Evolutionary conservation across 2,113 vertebrate genomes (phyloP), one percentile per base, ranked within the genome.

Genomic region (Chloroceryle aenea): DNA sequence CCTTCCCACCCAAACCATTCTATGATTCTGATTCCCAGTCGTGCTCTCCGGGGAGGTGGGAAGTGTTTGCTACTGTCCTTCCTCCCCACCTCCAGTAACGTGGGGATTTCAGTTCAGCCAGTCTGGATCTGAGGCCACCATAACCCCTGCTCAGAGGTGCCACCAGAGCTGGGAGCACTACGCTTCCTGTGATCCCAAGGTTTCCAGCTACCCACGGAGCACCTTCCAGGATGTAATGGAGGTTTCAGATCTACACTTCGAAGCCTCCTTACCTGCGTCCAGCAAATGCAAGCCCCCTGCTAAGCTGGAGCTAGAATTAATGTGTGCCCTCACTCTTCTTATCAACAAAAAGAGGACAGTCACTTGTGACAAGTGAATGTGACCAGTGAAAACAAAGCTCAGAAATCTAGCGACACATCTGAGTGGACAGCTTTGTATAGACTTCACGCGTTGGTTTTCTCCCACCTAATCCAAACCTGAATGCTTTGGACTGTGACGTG

Each of bases 351-450:
- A 85, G 74, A 58, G 45, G 82, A 50, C 52, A 21, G 63, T 5
- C 72, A 61, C 75, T 83, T 76, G 79, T 93, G 90, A 87, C 81
- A 85, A 87, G 81, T 26, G 48, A 94, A 89, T 11, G 62, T 64
- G 93, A 90, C 58, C 50, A 2, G 2, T 29, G 73, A n/a, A 56
- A 84, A 86, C 79, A 73, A 88, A 95, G 72, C 59, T 68, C 83
- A 86, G 76, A 69, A 92, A 85, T 40, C 68, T 9, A 67, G 40
- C 0, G 3, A 42, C 30, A 14, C 36, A 30, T 45, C 62, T 47
- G 59, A 69, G 77, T 15, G 67, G 68, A 53, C 7, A 75, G 34
- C 40, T 78, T 62, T 82, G 74, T 55, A 21, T 0, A 27, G 36
- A 36, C 43, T 80, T 43, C 45, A 19, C 2, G 48, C 10, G 9